Evolutionary conservation across 1,140 invertebrate genomes (phyloP).

Genomic region (Akabosia matsudoensis): DNA sequence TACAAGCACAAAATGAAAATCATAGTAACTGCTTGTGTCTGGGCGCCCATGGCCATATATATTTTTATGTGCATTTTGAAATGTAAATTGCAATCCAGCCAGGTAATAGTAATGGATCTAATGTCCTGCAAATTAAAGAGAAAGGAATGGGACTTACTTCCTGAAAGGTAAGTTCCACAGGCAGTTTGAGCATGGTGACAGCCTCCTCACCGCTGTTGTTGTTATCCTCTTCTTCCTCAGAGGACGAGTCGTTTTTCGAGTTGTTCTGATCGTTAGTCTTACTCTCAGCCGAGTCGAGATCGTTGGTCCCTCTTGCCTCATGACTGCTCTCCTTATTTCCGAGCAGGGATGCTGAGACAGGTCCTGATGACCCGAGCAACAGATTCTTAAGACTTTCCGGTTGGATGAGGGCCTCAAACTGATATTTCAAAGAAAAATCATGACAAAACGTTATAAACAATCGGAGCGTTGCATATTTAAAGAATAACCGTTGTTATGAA

Average conservation of each 20-base stretch:
- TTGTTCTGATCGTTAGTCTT: conserved; percentile 25
- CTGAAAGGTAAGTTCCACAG: conserved; percentile 41
- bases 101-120: too few species aligned
- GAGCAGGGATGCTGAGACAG: neutral
- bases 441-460: neutral
- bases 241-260: conserved; percentile 13
- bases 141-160: conserved; percentile 30
- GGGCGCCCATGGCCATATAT: too few species aligned
- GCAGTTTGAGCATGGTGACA: conserved; percentile 38
- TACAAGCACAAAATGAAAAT: too few species aligned
- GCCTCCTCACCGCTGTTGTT: conserved; percentile 24
- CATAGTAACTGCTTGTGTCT: too few species aligned
- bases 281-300: conserved; percentile 41
- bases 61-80: too few species aligned
- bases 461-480: neutral
- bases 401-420: conserved; percentile 22
- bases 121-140: neutral
- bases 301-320: neutral
- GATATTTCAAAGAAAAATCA: neutral
- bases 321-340: neutral
- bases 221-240: conserved; percentile 24
- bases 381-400: conserved; percentile 15
- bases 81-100: too few species aligned
- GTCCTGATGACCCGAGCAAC: neutral
- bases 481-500: neutral